A percentile compares a stretch with the other conserved stretches of the same genome.
Conservation (phyloP, 2,888 invertebrate species). For the Automeris io region DNA sequence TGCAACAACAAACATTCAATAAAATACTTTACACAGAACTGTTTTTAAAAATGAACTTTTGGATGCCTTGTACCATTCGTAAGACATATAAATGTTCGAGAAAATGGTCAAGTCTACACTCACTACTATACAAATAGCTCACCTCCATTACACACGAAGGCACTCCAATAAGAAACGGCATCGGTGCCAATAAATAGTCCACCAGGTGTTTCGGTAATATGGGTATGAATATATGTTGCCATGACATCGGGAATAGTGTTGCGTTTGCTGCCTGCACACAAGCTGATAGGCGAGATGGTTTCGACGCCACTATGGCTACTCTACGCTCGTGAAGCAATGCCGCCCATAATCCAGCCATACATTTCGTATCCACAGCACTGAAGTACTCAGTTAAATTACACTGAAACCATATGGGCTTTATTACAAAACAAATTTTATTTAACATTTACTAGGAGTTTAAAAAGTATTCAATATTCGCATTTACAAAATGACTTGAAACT, state of each 20-base stretch:
- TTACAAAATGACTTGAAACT: no score
- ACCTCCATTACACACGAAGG: slow-evolving; percentile 90
- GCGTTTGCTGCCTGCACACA: slow-evolving; percentile 96
- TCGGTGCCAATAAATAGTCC: slow-evolving; percentile 95
- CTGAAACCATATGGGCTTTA: no score
- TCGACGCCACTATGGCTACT: slow-evolving; percentile 93
- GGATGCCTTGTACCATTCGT: no score
- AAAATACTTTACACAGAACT: background rate
- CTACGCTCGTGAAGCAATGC: slow-evolving; percentile 96
- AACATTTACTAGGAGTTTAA: no score
- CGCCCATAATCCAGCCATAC: slow-evolving; percentile 97
- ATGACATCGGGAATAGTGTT: slow-evolving; percentile 97
- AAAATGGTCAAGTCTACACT: no score
- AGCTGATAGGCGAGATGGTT: slow-evolving; percentile 92
- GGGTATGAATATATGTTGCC: slow-evolving; percentile 99
- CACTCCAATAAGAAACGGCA: slow-evolving; percentile 98
- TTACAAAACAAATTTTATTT: no score
- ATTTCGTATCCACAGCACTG: slow-evolving; percentile 95
- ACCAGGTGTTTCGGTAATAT: slow-evolving; percentile 92
- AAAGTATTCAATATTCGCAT: no score
- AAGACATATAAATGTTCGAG: no score
- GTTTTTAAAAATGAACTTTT: no score
- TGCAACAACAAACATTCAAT: no score
- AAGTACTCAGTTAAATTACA: slow-evolving; percentile 98
- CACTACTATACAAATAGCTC: no score